Evolutionary conservation across 2,797 vertebrate species (phyloP).

Genomic region (Clarias platycephalus): DNA sequence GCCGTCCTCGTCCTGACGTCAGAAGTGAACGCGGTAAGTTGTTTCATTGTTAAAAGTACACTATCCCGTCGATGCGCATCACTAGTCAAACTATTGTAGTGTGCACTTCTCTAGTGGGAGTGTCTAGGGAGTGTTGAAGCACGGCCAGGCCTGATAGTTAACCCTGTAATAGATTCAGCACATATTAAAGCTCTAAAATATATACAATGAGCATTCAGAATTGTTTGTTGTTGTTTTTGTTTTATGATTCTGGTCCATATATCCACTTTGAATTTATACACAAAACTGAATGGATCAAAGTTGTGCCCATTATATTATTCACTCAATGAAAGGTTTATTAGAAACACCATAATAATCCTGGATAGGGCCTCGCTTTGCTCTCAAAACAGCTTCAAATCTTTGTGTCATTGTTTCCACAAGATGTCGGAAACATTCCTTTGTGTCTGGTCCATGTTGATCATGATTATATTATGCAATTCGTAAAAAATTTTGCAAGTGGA

Average conservation of each 20-base stretch:
- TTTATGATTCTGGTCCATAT: background rate
- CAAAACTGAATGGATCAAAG: background rate
- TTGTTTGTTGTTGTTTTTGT: background rate
- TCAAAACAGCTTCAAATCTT: background rate
- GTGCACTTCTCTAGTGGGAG: constrained; percentile 25
- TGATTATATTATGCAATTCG: background rate
- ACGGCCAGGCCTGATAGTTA: constrained; percentile 8
- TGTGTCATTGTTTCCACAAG: background rate
- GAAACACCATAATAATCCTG: background rate
- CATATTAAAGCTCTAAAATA: background rate
- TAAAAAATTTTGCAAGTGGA: background rate
- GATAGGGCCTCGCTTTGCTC: background rate
- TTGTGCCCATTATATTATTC: background rate
- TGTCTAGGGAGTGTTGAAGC: constrained; percentile 15
- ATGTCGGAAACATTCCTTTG: background rate
- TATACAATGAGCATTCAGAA: background rate
- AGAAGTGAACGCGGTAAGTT: constrained; percentile 74
- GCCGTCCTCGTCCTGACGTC: constrained; percentile 62
- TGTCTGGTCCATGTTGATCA: background rate
- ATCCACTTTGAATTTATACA: no score
- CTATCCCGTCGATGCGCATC: background rate
- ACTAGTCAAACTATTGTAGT: background rate
- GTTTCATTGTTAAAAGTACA: constrained; percentile 11
- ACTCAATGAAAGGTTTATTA: background rate
- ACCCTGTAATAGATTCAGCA: background rate